phyloP scores from a whole-genome alignment of 2,888 invertebrate genomes.

The Leptarthrus brevirostris region DNA sequence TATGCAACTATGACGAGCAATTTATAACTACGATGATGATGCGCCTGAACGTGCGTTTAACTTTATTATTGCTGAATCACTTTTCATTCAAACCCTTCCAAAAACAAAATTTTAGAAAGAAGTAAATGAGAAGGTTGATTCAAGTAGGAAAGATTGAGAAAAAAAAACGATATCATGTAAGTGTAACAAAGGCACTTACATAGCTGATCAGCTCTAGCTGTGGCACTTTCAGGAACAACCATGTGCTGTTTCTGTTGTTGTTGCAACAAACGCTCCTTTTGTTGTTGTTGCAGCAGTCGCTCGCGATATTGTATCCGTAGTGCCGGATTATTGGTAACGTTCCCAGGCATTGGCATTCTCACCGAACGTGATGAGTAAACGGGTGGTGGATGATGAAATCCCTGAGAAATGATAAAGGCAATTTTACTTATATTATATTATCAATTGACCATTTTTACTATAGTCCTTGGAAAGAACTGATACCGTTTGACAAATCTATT shows the following conservation, averaged over 20 bases:
- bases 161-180: constrained; percentile 2
- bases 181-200: constrained; percentile 57
- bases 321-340: constrained; percentile 59
- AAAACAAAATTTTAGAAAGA: constrained; percentile 37
- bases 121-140: constrained; percentile 38
- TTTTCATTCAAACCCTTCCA: constrained; percentile 49
- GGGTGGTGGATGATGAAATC: constrained; percentile 66
- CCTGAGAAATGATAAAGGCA: too few species aligned
- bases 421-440: too few species aligned
- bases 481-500: too few species aligned
- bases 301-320: constrained; percentile 62
- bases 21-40: constrained; percentile 28
- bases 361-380: constrained; percentile 62
- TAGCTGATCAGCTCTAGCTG: constrained; percentile 68
- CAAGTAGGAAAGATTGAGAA: background rate
- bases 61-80: constrained; percentile 30
- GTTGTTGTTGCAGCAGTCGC: constrained; percentile 68
- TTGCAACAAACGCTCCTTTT: constrained; percentile 79
- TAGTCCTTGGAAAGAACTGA: too few species aligned
- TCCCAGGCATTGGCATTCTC: constrained; percentile 62
- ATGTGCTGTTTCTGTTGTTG: constrained; percentile 85
- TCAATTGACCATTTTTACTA: too few species aligned
- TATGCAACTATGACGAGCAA: constrained; percentile 1
- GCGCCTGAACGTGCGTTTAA: constrained; percentile 5
- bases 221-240: constrained; percentile 82